phyloP scores from a whole-genome alignment of 2,888 invertebrate genomes.

The Leptogaster cylindrica region DNA sequence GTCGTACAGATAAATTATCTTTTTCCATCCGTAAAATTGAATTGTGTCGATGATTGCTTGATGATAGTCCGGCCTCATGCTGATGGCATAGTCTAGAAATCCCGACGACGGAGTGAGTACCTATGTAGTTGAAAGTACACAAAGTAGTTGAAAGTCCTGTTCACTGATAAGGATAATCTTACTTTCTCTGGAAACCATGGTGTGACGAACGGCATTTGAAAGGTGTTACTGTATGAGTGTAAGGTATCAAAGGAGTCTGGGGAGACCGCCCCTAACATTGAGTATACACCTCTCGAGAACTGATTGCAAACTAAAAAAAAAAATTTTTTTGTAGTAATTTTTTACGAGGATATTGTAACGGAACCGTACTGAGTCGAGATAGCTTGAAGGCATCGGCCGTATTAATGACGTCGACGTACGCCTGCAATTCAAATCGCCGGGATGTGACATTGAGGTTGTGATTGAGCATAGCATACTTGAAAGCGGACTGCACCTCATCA shows the following conservation, averaged over 20 bases:
- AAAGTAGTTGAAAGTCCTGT: constrained; percentile 10
- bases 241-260: constrained; percentile 94
- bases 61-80: constrained; percentile 95
- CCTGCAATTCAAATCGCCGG: constrained; percentile 82
- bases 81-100: constrained; percentile 87
- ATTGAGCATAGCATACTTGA: constrained; percentile 85
- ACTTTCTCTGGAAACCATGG: constrained; percentile 95
- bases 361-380: constrained; percentile 84
- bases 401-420: constrained; percentile 89
- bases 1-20: constrained; percentile 80
- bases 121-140: constrained; percentile 64
- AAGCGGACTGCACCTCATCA: constrained; percentile 91
- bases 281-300: constrained; percentile 86
- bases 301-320: constrained; percentile 81
- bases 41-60: constrained; percentile 95
- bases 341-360: neutral
- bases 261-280: constrained; percentile 89
- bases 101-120: constrained; percentile 87
- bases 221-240: constrained; percentile 92
- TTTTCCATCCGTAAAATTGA: constrained; percentile 83
- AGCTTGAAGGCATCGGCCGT: constrained; percentile 93
- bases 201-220: constrained; percentile 93
- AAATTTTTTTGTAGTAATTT: neutral
- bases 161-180: constrained; percentile 51
- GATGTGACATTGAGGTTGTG: constrained; percentile 85